A percentile compares a stretch with the other conserved stretches of the same genome.
These are phyloP conservation scores for human (Homo sapiens) DNA, from an alignment of 2,113 vertebrate genomes.

Conservation along the genomic window GRCh38 chr6:64104501-64105000, in stretches of 20 bases:
- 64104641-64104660: not conserved
- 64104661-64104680: not conserved
- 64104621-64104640: not conserved
- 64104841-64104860: not conserved
- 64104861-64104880: not conserved
- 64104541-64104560: not conserved
- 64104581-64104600: not conserved
- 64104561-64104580: not conserved
- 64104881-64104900: not conserved
- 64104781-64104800: not conserved
- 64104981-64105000: not conserved
- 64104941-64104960: not conserved
- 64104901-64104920: not conserved
- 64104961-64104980: not conserved
- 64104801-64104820: not conserved
- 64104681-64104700: not conserved
- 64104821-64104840: not conserved
- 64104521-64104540: not conserved
- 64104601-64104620: not conserved
- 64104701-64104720: not conserved
- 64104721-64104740: not conserved
- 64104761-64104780: not conserved
- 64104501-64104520: not conserved
- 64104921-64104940: not conserved
- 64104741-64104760: not conserved